A percentile compares a stretch with the other conserved stretches of the same genome.
These are phyloP conservation scores for Cassiopea xamachana DNA, from an alignment of 30 jellyfish, hydroid and myxozoan species.

Conservation along the genomic window DNA sequence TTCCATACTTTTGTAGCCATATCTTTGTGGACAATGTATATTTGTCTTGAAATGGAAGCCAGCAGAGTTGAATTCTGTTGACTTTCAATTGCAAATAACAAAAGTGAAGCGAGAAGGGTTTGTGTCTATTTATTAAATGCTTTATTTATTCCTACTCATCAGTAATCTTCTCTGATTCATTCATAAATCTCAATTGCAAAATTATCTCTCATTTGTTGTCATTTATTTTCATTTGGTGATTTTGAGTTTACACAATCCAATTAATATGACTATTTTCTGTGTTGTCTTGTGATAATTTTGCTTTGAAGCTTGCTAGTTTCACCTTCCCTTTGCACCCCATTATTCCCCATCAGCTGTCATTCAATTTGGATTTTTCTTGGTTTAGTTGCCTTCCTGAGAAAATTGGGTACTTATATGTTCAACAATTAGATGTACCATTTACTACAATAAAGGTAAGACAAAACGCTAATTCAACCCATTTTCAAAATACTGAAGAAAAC, in stretches of 20 bases:
- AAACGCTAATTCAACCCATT: neutral
- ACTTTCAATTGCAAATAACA: conserved; percentile 74
- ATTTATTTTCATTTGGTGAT: no score
- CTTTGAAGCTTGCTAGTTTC: no score
- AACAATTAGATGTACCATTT: conserved; percentile 78
- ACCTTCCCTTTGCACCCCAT: no score
- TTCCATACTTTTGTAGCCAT: conserved; percentile 68
- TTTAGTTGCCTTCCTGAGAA: conserved; percentile 89
- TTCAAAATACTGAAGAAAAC: neutral
- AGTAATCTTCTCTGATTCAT: no score
- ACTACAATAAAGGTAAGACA: conserved; percentile 71
- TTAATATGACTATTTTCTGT: no score
- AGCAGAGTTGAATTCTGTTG: conserved; percentile 85
- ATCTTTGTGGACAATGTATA: conserved; percentile 86
- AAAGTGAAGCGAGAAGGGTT: conserved; percentile 84
- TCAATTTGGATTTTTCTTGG: neutral
- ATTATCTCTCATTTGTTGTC: no score
- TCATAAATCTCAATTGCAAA: no score
- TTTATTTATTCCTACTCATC: neutral
- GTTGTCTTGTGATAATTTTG: no score
- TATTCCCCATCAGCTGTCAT: no score
- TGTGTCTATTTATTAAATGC: neutral
- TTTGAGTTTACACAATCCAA: no score
- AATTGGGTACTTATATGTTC: conserved; percentile 81
- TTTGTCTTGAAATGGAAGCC: conserved; percentile 96